These are phyloP conservation scores for Bujurquina vittata DNA, from an alignment of 2,113 vertebrate species.

Conservation along the genomic window DNA sequence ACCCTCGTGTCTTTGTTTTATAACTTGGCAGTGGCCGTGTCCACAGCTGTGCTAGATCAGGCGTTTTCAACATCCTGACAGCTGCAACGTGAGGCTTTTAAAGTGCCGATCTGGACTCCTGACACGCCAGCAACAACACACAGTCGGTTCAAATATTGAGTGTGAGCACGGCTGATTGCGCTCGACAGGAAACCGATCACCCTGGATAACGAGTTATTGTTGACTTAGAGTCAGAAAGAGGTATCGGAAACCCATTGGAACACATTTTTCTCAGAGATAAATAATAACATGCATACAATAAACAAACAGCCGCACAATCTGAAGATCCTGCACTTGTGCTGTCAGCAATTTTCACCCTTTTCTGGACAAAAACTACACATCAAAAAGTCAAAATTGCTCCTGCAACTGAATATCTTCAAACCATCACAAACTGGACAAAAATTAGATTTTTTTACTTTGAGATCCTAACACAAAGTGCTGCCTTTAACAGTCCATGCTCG, in stretches of 20 bases:
- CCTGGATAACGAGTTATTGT: not conserved
- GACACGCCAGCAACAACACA: not conserved
- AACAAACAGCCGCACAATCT: not conserved
- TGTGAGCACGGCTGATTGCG: not conserved
- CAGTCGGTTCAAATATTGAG: not conserved
- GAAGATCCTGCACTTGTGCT: no score
- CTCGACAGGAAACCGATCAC: not conserved
- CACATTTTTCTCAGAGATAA: not conserved
- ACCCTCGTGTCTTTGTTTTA: constrained; percentile 5
- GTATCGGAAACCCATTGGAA: not conserved
- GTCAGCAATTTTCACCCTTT: not conserved
- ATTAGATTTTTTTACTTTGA: no score
- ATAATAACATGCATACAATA: not conserved
- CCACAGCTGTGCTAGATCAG: not conserved
- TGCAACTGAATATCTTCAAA: not conserved
- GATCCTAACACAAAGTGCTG: no score
- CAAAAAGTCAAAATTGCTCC: no score
- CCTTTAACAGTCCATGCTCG: no score
- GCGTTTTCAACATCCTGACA: not conserved
- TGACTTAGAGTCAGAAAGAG: not conserved
- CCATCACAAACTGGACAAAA: no score
- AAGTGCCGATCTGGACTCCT: not conserved
- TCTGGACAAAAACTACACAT: not conserved
- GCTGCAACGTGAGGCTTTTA: not conserved
- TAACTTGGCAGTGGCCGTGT: not conserved